Conservation (phyloP, 2,888 invertebrate species). For the Stegophylla sp. region DNA sequence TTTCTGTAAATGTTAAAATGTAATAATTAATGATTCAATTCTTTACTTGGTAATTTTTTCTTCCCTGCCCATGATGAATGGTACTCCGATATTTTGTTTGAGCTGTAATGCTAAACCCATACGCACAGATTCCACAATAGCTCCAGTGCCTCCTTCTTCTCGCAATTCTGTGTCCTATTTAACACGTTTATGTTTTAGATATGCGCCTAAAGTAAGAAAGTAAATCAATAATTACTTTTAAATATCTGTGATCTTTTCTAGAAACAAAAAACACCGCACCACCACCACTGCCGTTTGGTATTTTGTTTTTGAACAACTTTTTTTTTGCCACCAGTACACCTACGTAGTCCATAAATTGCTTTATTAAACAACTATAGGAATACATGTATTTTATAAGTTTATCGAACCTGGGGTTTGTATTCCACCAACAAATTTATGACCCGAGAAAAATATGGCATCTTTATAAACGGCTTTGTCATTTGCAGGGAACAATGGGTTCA, state of each 20-base stretch:
- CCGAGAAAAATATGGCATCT: slow-evolving; percentile 87
- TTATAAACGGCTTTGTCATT: slow-evolving; percentile 77
- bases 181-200: neutral
- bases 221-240: slow-evolving; percentile 65
- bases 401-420: slow-evolving; percentile 78
- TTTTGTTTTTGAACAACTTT: slow-evolving; percentile 67
- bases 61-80: slow-evolving; percentile 75
- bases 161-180: slow-evolving; percentile 70
- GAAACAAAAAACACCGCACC: slow-evolving; percentile 70
- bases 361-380: slow-evolving; percentile 25
- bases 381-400: slow-evolving; percentile 23
- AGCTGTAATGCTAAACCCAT: slow-evolving; percentile 86
- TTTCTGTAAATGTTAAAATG: too few species aligned
- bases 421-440: slow-evolving; percentile 90
- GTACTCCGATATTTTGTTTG: slow-evolving; percentile 79
- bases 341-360: slow-evolving; percentile 62
- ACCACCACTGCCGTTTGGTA: slow-evolving; percentile 68
- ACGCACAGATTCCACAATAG: slow-evolving; percentile 81
- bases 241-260: slow-evolving; percentile 66
- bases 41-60: slow-evolving; percentile 77
- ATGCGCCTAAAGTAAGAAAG: neutral
- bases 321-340: slow-evolving; percentile 74
- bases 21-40: neutral
- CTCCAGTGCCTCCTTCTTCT: slow-evolving; percentile 80
- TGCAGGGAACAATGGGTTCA: slow-evolving; percentile 80